Evolutionary conservation across 1,140 invertebrate genomes (phyloP).

Genomic region (Drosophila elegans): DNA sequence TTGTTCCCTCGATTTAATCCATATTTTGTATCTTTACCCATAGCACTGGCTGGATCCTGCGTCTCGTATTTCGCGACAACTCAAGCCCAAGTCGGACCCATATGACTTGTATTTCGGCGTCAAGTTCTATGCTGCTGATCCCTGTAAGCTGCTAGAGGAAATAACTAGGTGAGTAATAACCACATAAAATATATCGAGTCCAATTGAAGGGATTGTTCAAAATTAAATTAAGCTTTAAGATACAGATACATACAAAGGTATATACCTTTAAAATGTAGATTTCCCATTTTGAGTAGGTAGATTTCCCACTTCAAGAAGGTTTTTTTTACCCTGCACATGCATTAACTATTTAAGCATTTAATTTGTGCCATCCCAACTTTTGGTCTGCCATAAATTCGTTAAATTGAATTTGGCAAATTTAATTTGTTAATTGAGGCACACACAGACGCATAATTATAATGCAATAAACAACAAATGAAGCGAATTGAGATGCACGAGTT

Average conservation of each 20-base stretch:
- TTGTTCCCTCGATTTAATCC: conserved; percentile 36
- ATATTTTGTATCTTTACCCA: conserved; percentile 53
- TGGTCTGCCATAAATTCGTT: conserved; percentile 32
- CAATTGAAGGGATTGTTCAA: too few relatives aligned
- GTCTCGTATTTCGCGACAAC: conserved; percentile 92
- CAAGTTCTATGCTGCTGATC: conserved; percentile 99
- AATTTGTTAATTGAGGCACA: conserved; percentile 75
- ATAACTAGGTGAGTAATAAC: conserved; percentile 91
- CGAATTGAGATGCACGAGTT: conserved; percentile 26
- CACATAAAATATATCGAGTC: background rate
- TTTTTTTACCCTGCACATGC: background rate
- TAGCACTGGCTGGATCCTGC: conserved; percentile 96
- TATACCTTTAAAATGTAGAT: too few relatives aligned
- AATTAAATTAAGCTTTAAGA: too few relatives aligned
- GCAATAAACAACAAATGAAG: conserved; percentile 72
- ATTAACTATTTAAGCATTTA: conserved; percentile 44
- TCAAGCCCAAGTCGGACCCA: conserved; percentile 90
- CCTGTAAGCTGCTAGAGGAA: conserved; percentile 97
- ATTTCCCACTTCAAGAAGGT: background rate
- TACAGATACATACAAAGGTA: too few relatives aligned
- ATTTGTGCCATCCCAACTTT: conserved; percentile 22
- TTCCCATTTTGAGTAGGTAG: background rate
- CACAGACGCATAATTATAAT: conserved; percentile 49
- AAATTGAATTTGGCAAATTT: conserved; percentile 69
- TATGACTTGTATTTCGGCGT: conserved; percentile 98